Evolutionary conservation across 2,888 invertebrate genomes (phyloP).

Genomic region (Aphelenchoides bicaudatus): DNA sequence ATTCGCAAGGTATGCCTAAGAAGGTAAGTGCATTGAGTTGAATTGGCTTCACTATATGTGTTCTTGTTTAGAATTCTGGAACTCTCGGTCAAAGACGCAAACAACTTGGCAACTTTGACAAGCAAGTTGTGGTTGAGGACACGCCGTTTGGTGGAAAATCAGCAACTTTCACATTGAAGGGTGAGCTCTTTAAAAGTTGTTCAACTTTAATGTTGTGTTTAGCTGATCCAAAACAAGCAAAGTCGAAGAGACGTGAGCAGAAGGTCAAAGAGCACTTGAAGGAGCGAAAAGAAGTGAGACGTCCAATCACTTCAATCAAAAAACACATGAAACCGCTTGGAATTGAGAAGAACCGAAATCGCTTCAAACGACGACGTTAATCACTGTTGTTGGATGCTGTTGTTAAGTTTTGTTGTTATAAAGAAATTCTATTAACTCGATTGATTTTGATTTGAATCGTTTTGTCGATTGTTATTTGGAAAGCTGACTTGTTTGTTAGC

Average conservation of each 20-base stretch:
- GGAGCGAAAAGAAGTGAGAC: slow-evolving; percentile 26
- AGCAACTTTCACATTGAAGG: slow-evolving; percentile 43
- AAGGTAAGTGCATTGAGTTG: neutral
- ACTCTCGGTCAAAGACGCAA: slow-evolving; percentile 25
- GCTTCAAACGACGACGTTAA: too few relatives aligned
- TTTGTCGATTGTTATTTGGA: too few relatives aligned
- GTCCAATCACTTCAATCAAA: slow-evolving; percentile 26
- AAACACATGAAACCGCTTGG: slow-evolving; percentile 21
- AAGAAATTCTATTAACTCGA: too few relatives aligned
- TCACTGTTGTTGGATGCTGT: neutral
- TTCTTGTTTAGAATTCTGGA: slow-evolving; percentile 24
- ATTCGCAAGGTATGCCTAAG: slow-evolving; percentile 14
- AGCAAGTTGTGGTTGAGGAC: slow-evolving; percentile 30
- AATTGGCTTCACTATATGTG: slow-evolving; percentile 7
- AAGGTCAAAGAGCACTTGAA: slow-evolving; percentile 23
- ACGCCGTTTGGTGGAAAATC: slow-evolving; percentile 49
- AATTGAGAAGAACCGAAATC: slow-evolving; percentile 10
- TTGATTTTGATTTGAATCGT: too few relatives aligned
- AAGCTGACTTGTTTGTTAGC: too few relatives aligned
- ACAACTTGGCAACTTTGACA: slow-evolving; percentile 18
- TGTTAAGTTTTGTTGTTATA: slow-evolving; percentile 4
- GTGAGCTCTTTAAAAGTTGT: slow-evolving; percentile 7
- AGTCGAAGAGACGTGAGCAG: slow-evolving; percentile 19
- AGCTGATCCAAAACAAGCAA: slow-evolving; percentile 17
- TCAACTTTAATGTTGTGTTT: slow-evolving; percentile 19